Conservation (phyloP, 2,113 vertebrate species). For the Misgurnus anguillicaudatus region DNA sequence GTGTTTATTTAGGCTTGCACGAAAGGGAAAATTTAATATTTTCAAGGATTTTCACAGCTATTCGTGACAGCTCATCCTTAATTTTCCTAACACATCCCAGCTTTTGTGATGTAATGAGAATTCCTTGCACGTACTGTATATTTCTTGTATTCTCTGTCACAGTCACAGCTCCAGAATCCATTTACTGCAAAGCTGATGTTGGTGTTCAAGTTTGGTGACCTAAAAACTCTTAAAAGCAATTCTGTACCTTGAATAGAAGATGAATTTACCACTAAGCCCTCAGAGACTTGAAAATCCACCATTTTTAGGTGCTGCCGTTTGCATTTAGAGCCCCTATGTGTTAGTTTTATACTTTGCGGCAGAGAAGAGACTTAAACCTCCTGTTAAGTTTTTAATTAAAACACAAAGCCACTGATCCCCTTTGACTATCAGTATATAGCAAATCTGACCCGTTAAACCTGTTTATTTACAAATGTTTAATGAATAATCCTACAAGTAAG, state of each 20-base stretch:
- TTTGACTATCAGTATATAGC: conserved; percentile 22
- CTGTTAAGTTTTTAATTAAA: conserved; percentile 39
- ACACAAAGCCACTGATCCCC: conserved; percentile 22
- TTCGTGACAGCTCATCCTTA: neutral
- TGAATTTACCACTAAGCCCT: conserved; percentile 27
- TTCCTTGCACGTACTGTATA: conserved; percentile 2
- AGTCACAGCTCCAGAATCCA: neutral
- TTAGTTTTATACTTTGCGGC: conserved; percentile 14
- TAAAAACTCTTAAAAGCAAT: conserved; percentile 3
- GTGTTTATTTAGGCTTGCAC: too few relatives aligned
- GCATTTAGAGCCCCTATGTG: conserved; percentile 23
- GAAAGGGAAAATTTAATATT: too few relatives aligned
- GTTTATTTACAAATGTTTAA: neutral
- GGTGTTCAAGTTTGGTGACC: conserved; percentile 10
- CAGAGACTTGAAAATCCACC: conserved; percentile 32
- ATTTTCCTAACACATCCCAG: neutral
- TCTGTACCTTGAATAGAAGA: conserved; percentile 16
- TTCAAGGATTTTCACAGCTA: too few relatives aligned
- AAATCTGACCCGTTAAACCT: conserved; percentile 7
- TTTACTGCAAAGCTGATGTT: conserved; percentile 4
- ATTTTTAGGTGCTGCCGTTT: neutral
- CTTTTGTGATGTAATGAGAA: conserved; percentile 10
- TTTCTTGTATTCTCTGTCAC: neutral
- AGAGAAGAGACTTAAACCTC: conserved; percentile 41
- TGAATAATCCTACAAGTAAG: conserved; percentile 1